Base-by-base conservation (phyloP, 1,140 invertebrate genomes). In the Palaemon carinicauda region DNA sequence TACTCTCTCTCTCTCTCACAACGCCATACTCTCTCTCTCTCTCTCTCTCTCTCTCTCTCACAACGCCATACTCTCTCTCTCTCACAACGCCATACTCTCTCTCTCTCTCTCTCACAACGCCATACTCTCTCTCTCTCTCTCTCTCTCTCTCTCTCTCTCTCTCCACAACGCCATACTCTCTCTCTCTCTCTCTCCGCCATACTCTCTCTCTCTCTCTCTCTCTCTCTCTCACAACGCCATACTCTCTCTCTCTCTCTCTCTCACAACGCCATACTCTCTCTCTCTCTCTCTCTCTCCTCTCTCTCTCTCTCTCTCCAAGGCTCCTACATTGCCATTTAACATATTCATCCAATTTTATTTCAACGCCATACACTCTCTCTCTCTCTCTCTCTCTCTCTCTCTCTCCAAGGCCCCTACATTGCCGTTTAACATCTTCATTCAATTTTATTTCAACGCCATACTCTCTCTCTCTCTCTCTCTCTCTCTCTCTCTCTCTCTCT, bases 401-500 rank as follows among this genome's bases (percentile, higher is more conserved):
- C n/a, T 9, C 0, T 7, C 33, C 24, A 27, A 5, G 7, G 33
- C 24, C 1, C 15, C 17, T 73, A 29, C 69, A 50, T 78, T 17
- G 33, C 3, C 19, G n/a, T 17, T 73, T 4, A 3, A 15, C 5
- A 29, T 73, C 69, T 31, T 5, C n/a, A n/a, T 31, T 9, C n/a
- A n/a, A n/a, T n/a, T n/a, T n/a, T n/a, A n/a, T n/a, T n/a, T n/a
- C n/a, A n/a, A n/a, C n/a, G n/a, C 14, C 19, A 27, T 24, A 27
- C 33, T 78, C 74, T 78, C 9, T 78, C 50, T 80, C 19, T 80
- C 52, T 80, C 21, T 80, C 78, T 80, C 52, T 80, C 75, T 78
- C 71, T 74, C 71, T 74, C 71, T 74, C 71, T 74, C 71, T 74
- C 71, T 74, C 71, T 74, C 71, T 74, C 71, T 74, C 71, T 74